Evolutionary conservation across 1,140 invertebrate genomes (phyloP).

Genomic region (Heterodera carotae): DNA sequence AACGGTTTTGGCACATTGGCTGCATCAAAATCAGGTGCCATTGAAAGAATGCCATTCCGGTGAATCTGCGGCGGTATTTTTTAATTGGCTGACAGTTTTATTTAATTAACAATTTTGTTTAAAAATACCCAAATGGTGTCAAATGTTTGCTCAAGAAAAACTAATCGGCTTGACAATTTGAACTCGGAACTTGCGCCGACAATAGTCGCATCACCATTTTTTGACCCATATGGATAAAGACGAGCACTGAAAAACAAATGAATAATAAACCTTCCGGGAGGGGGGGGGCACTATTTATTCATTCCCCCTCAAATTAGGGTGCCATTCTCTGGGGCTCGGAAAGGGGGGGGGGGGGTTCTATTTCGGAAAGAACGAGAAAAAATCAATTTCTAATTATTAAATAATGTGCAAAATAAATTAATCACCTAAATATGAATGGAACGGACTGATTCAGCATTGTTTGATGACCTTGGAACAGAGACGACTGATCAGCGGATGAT

Average conservation of each 20-base stretch:
- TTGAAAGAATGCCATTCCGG: constrained; percentile 44
- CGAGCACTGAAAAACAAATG: constrained; percentile 34
- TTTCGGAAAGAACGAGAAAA: too few relatives aligned
- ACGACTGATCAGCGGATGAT: neutral
- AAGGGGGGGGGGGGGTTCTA: too few relatives aligned
- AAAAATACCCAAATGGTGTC: constrained; percentile 56
- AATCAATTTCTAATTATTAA: neutral
- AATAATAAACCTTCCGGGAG: neutral
- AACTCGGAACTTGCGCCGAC: constrained; percentile 39
- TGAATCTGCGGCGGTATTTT: constrained; percentile 39
- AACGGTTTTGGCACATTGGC: constrained; percentile 18
- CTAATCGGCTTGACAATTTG: constrained; percentile 50
- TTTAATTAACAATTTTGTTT: constrained; percentile 14
- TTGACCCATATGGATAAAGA: constrained; percentile 56
- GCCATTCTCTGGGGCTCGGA: too few relatives aligned
- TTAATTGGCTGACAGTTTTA: neutral
- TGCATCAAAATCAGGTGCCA: constrained; percentile 36
- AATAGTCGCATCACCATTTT: constrained; percentile 39
- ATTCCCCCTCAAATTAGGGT: too few relatives aligned
- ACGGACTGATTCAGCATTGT: neutral
- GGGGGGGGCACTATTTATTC: too few relatives aligned
- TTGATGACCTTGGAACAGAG: neutral
- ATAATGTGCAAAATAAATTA: too few relatives aligned
- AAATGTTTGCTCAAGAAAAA: constrained; percentile 56
- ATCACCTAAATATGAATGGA: constrained; percentile 11